Evolutionary conservation across 2,797 vertebrate genomes (phyloP).

Genomic region (Diplodus puntazzo): DNA sequence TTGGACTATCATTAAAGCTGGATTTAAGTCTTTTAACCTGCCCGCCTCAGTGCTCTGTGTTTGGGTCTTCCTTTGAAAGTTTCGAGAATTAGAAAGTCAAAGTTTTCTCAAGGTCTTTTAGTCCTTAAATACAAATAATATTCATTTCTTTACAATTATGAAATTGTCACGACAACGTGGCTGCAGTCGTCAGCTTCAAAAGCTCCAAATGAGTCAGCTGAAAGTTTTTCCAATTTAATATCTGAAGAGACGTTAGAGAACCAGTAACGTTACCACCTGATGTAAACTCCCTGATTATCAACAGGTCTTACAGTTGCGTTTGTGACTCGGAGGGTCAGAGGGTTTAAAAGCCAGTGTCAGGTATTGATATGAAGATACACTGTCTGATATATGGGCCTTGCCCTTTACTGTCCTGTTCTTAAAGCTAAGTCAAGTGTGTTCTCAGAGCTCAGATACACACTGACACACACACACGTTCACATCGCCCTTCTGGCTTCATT

Average conservation of each 20-base stretch:
- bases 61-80: no score
- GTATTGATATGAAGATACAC: slow-evolving; percentile 17
- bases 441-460: slow-evolving; percentile 7
- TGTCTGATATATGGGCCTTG: slow-evolving; percentile 2
- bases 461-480: background rate
- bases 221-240: background rate
- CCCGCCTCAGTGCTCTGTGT: no score
- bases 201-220: background rate
- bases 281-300: background rate
- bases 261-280: background rate
- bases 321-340: background rate
- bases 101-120: no score
- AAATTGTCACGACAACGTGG: background rate
- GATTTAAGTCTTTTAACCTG: no score
- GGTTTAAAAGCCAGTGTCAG: slow-evolving; percentile 1
- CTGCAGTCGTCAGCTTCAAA: background rate
- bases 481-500: slow-evolving; percentile 76
- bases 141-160: no score
- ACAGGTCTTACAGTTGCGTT: background rate
- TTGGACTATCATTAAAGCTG: no score
- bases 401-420: slow-evolving; percentile 26
- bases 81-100: no score
- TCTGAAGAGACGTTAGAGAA: background rate
- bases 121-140: no score
- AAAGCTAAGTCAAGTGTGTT: slow-evolving; percentile 38